A percentile compares a stretch with the other conserved stretches of the same genome.
phyloP scores from a whole-genome alignment of 2,888 invertebrate species.

The Cistogaster globosa region DNA sequence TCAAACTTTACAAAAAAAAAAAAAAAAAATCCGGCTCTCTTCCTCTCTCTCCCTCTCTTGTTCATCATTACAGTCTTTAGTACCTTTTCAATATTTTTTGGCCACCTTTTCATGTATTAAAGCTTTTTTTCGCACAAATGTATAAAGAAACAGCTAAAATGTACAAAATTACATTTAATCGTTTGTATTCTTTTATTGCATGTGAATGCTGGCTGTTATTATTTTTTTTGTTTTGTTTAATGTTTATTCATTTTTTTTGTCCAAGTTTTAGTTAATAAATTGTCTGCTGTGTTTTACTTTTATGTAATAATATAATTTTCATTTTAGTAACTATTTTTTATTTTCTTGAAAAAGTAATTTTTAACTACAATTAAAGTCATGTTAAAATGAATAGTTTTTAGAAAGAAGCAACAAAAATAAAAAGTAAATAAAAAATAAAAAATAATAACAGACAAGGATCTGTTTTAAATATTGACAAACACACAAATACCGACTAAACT shows the following conservation, averaged over 20 bases:
- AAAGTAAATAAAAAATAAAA: too few relatives aligned
- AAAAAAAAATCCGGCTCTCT: too few relatives aligned
- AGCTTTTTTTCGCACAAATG: not conserved
- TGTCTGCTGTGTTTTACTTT: conserved; percentile 45
- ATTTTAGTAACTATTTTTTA: conserved; percentile 16
- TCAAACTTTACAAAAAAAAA: not conserved
- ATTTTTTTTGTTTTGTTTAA: conserved; percentile 1
- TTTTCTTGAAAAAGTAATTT: not conserved
- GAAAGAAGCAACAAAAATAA: too few relatives aligned
- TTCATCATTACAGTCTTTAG: too few relatives aligned
- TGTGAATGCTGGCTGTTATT: conserved; percentile 19
- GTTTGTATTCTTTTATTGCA: conserved; percentile 16
- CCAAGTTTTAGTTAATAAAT: conserved; percentile 20
- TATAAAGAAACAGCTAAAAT: conserved; percentile 15
- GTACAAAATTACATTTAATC: conserved; percentile 15
- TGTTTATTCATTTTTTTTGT: not conserved
- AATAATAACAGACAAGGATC: too few relatives aligned
- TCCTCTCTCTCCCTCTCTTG: not conserved
- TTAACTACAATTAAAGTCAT: too few relatives aligned
- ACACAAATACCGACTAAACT: too few relatives aligned
- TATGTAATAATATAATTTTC: conserved; percentile 24
- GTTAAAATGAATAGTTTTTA: too few relatives aligned
- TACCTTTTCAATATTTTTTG: not conserved
- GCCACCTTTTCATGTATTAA: not conserved
- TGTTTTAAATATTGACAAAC: too few relatives aligned